Conservation (phyloP, 1,140 invertebrate species). For the Popillia japonica region DNA sequence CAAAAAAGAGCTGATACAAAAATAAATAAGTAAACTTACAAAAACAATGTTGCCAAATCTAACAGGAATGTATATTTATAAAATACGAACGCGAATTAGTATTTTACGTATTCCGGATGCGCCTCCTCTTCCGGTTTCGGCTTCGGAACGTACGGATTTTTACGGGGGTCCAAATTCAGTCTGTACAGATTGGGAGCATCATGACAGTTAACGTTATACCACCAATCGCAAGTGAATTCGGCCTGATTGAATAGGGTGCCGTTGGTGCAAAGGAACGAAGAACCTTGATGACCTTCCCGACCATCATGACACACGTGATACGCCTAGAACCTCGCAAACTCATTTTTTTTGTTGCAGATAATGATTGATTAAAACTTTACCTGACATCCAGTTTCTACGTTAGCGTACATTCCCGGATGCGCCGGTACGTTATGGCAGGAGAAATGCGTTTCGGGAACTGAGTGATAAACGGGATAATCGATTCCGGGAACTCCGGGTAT, state of each 20-base stretch:
- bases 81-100: background rate
- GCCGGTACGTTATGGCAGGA: constrained; percentile 78
- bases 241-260: constrained; percentile 89
- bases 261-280: constrained; percentile 85
- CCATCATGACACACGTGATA: constrained; percentile 87
- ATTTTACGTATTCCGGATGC: constrained; percentile 31
- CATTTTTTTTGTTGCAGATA: background rate
- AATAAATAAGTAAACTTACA: background rate
- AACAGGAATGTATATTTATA: background rate
- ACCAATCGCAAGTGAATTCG: constrained; percentile 91
- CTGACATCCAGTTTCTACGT: constrained; percentile 86
- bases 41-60: background rate
- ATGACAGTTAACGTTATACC: constrained; percentile 88
- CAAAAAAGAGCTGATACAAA: background rate
- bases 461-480: constrained; percentile 80
- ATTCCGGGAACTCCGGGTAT: constrained; percentile 79
- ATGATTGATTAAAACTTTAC: no score
- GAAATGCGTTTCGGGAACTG: constrained; percentile 80
- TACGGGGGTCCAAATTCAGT: constrained; percentile 78
- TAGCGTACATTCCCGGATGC: constrained; percentile 85
- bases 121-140: constrained; percentile 67
- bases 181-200: constrained; percentile 73
- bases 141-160: constrained; percentile 81
- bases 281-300: constrained; percentile 80
- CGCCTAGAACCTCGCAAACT: no score